A percentile compares a stretch with the other conserved stretches of the same genome.
Conservation (phyloP, 2,797 vertebrate genomes). For the Meda fulgida region DNA sequence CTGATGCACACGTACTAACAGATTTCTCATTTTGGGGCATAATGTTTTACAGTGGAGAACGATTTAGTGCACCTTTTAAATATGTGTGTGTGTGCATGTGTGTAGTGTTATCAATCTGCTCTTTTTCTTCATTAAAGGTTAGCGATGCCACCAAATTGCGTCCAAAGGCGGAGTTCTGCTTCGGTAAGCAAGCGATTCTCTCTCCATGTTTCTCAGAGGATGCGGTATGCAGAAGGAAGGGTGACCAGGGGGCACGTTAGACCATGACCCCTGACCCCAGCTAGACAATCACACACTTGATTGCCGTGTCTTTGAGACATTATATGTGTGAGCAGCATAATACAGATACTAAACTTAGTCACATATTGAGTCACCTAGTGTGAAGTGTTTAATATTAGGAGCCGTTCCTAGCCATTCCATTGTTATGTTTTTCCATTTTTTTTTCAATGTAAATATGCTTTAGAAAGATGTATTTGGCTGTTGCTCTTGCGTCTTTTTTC, state of each 20-base stretch:
- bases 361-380: constrained; percentile 33
- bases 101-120: background rate
- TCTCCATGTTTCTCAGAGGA: background rate
- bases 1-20: background rate
- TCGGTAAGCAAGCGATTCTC: constrained; percentile 76
- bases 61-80: background rate
- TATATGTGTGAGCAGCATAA: background rate
- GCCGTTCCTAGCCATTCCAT: background rate
- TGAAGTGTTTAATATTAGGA: constrained; percentile 20
- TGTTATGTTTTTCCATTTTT: background rate
- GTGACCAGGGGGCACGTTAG: background rate
- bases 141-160: constrained; percentile 91
- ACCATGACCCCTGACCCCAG: background rate
- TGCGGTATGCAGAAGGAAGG: background rate
- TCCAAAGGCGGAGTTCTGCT: constrained; percentile 91
- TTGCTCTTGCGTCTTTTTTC: background rate
- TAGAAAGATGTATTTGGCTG: background rate
- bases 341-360: background rate
- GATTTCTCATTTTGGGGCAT: background rate
- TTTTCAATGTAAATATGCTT: background rate
- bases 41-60: background rate
- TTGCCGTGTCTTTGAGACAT: background rate
- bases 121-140: constrained; percentile 73
- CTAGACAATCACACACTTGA: constrained; percentile 8
- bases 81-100: background rate